Conservation (phyloP, 1,140 invertebrate genomes). For the Zaprionus ghesquierei region DNA sequence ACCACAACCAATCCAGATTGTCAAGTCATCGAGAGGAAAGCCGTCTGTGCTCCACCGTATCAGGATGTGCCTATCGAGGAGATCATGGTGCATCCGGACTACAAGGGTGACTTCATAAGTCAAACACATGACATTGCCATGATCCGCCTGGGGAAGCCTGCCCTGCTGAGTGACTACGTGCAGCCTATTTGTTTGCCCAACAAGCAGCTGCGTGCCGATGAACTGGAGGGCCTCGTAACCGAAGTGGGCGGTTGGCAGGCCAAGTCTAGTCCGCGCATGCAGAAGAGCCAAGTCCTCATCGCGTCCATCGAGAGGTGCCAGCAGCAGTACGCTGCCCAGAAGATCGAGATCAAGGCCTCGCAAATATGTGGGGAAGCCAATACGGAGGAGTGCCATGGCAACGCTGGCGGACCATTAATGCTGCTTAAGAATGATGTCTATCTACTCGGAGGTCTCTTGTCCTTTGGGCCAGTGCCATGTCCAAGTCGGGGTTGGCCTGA, state of each 20-base stretch:
- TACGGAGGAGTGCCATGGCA: slow-evolving; percentile 70
- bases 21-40: slow-evolving; percentile 20
- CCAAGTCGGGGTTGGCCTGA: slow-evolving; percentile 88
- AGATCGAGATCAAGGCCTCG: slow-evolving; percentile 34
- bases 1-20: slow-evolving; percentile 72
- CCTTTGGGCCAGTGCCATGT: slow-evolving; percentile 89
- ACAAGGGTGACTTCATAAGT: slow-evolving; percentile 82
- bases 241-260: slow-evolving; percentile 92
- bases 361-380: slow-evolving; percentile 50
- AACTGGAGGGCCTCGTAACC: slow-evolving; percentile 84
- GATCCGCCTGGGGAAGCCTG: slow-evolving; percentile 86
- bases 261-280: slow-evolving; percentile 85
- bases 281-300: slow-evolving; percentile 82
- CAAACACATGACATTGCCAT: slow-evolving; percentile 89
- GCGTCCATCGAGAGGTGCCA: slow-evolving; percentile 49
- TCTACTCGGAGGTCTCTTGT: slow-evolving; percentile 86
- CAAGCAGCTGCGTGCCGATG: slow-evolving; percentile 74
- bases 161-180: slow-evolving; percentile 83
- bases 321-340: slow-evolving; percentile 28
- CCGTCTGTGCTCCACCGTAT: slow-evolving; percentile 84
- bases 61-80: slow-evolving; percentile 86
- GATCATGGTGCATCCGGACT: slow-evolving; percentile 86
- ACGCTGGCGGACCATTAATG: slow-evolving; percentile 85
- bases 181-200: slow-evolving; percentile 92
- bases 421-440: slow-evolving; percentile 78